These are phyloP conservation scores for Temnothorax rugatulus DNA, from an alignment of 2,888 invertebrate genomes.

Conservation along the genomic window DNA sequence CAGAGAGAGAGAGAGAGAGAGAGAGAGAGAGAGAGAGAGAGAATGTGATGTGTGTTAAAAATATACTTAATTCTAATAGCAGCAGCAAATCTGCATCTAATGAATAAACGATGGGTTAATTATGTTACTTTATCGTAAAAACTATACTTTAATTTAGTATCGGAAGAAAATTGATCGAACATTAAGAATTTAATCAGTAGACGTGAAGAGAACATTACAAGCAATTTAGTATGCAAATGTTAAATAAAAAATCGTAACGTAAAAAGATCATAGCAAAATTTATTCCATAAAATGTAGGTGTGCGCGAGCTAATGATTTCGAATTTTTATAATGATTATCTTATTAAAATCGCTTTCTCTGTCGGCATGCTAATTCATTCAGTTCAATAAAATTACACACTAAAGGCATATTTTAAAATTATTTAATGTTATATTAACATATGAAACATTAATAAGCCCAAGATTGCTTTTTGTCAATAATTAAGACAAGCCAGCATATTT, in stretches of 20 bases:
- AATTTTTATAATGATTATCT: background rate
- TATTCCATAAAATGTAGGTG: background rate
- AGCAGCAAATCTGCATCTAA: constrained; percentile 12
- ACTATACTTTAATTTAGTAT: background rate
- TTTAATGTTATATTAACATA: background rate
- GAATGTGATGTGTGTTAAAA: background rate
- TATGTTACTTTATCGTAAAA: background rate
- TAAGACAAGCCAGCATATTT: background rate
- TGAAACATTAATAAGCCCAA: background rate
- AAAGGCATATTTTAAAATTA: background rate
- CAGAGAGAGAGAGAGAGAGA: background rate
- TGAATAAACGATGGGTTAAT: constrained; percentile 20
- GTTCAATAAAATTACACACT: background rate
- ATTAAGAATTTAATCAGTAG: background rate
- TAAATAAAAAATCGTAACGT: background rate
- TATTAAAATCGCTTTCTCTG: background rate
- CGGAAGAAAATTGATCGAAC: background rate
- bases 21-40: background rate
- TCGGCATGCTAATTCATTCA: background rate
- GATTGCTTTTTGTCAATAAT: background rate
- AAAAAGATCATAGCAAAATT: background rate
- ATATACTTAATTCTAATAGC: constrained; percentile 31
- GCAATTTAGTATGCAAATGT: background rate
- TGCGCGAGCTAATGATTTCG: background rate
- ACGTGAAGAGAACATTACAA: background rate